Conservation (phyloP, 2,888 invertebrate genomes). For the Drosophila macrospina region DNA sequence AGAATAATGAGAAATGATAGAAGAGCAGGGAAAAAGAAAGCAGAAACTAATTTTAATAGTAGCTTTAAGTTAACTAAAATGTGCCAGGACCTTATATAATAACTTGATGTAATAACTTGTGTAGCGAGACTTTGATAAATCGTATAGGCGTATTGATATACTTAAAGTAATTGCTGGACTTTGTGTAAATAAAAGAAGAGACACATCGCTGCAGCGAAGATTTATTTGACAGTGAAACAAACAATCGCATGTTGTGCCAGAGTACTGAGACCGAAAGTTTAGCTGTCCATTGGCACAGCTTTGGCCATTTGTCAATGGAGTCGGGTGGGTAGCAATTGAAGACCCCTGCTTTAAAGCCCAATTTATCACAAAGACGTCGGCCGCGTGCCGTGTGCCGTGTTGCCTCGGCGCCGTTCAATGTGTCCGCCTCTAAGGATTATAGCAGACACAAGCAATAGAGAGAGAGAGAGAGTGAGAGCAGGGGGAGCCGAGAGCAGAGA, state of each 20-base stretch:
- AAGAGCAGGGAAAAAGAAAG: neutral
- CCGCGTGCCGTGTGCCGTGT: constrained; percentile 70
- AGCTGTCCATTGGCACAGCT: constrained; percentile 66
- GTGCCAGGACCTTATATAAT: constrained; percentile 5
- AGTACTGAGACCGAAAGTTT: constrained; percentile 27
- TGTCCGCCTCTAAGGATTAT: constrained; percentile 55
- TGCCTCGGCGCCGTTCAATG: constrained; percentile 32
- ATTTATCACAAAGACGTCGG: constrained; percentile 73
- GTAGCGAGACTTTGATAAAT: constrained; percentile 48
- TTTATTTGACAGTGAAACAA: constrained; percentile 69
- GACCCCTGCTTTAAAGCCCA: constrained; percentile 72
- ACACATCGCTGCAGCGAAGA: constrained; percentile 59
- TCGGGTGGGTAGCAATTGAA: constrained; percentile 30
- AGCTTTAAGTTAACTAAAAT: constrained; percentile 1
- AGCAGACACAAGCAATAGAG: neutral
- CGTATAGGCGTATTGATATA: constrained; percentile 47
- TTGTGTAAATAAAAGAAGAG: constrained; percentile 72
- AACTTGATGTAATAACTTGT: constrained; percentile 2
- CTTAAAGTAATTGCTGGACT: constrained; percentile 73
- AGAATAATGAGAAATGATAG: neutral
- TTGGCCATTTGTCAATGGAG: constrained; percentile 69
- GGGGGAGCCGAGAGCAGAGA: neutral
- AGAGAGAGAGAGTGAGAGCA: neutral
- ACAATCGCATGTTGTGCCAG: constrained; percentile 65
- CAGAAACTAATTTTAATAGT: neutral